A percentile compares a stretch with the other conserved stretches of the same genome.
These are phyloP conservation scores for Pygmarrhopalites habei DNA, from an alignment of 1,140 invertebrate genomes.

Conservation along the genomic window DNA sequence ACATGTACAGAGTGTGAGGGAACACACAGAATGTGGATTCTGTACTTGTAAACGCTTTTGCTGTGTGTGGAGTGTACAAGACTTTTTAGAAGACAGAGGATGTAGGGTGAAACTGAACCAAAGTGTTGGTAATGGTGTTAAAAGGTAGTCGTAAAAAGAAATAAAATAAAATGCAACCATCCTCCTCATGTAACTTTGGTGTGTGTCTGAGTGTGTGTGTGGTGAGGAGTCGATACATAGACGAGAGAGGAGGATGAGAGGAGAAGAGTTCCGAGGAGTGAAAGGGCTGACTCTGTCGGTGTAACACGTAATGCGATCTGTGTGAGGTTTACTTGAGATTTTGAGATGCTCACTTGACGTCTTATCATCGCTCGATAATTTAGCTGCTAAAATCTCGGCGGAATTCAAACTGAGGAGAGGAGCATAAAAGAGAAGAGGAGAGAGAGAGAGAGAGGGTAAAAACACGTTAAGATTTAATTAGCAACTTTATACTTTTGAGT, in stretches of 20 bases:
- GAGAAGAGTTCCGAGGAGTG: not conserved
- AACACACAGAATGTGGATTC: too few species aligned
- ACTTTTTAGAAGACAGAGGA: constrained; percentile 4
- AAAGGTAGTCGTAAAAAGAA: constrained; percentile 37
- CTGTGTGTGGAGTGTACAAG: not conserved
- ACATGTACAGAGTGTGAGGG: too few species aligned
- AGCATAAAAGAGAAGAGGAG: constrained; percentile 14
- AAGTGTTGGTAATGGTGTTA: constrained; percentile 36
- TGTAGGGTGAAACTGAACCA: constrained; percentile 11
- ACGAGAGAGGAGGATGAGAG: not conserved
- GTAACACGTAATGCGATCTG: too few species aligned
- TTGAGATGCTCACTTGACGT: constrained; percentile 30
- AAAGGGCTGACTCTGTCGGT: too few species aligned
- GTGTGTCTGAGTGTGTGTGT: not conserved
- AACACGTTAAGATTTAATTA: constrained; percentile 40
- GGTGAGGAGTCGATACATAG: not conserved
- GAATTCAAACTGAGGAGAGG: too few species aligned
- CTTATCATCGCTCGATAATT: constrained; percentile 39
- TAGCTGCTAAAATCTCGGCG: constrained; percentile 37
- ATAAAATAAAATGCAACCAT: constrained; percentile 13
- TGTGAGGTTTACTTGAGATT: too few species aligned
- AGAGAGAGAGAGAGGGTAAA: constrained; percentile 27
- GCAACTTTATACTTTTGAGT: constrained; percentile 9
- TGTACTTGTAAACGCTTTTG: too few species aligned
- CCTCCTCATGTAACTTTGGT: too few species aligned